phyloP scores from a whole-genome alignment of 1,140 invertebrate species.

The Euschistus heros region DNA sequence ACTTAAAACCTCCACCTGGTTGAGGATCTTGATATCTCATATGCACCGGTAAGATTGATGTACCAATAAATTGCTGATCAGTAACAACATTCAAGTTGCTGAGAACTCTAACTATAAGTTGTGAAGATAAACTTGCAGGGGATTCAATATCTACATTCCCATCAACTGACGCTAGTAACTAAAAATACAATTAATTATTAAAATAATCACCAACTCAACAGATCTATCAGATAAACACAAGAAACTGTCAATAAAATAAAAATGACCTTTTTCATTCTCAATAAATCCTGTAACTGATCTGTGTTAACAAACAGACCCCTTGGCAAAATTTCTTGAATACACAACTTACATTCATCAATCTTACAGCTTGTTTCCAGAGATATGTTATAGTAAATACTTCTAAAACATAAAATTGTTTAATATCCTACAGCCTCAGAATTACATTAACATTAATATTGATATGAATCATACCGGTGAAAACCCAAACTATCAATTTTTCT shows the following conservation, averaged over 20 bases:
- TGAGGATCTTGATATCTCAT: neutral
- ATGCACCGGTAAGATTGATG: neutral
- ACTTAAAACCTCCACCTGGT: conserved; percentile 7
- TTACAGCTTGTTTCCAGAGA: neutral
- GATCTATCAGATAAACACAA: no score
- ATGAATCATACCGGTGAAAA: conserved; percentile 3
- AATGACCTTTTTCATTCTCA: neutral
- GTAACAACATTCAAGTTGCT: neutral
- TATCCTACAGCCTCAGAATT: neutral
- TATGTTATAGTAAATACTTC: conserved; percentile 3
- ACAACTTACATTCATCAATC: neutral
- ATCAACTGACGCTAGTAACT: neutral
- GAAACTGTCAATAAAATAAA: neutral
- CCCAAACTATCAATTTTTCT: conserved; percentile 2
- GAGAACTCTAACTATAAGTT: neutral
- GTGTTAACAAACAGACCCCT: neutral
- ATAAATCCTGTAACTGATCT: conserved; percentile 2
- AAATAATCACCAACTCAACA: neutral
- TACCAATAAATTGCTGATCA: neutral
- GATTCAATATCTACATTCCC: conserved; percentile 4
- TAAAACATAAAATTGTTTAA: neutral
- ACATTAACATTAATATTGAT: neutral
- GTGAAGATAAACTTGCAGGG: neutral
- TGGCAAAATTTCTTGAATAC: neutral
- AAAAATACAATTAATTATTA: neutral